Evolutionary conservation across 2,888 invertebrate species (phyloP).

Genomic region (Callosobruchus maculatus): DNA sequence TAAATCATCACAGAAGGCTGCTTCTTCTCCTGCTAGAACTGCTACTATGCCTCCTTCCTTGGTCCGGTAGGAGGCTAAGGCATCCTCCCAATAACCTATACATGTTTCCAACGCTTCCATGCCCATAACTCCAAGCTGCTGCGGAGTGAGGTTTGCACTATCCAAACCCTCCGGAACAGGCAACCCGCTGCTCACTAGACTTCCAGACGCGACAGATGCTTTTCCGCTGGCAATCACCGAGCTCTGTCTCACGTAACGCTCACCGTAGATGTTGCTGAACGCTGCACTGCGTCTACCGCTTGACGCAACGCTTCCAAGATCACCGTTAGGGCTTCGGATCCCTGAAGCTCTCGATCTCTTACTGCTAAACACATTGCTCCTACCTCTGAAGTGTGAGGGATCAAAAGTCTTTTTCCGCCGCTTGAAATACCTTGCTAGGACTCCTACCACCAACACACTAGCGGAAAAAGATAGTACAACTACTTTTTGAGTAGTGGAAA

Average conservation of each 20-base stretch:
- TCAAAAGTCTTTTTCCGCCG: conserved; percentile 65
- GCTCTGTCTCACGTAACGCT: conserved; percentile 45
- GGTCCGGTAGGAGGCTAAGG: conserved; percentile 73
- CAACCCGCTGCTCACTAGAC: conserved; percentile 53
- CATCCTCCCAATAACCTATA: conserved; percentile 94
- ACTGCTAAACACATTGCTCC: conserved; percentile 51
- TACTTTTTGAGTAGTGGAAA: conserved; percentile 71
- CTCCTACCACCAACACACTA: conserved; percentile 77
- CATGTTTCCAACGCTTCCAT: conserved; percentile 91
- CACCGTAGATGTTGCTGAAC: conserved; percentile 44
- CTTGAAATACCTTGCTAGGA: conserved; percentile 76
- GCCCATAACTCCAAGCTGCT: conserved; percentile 86
- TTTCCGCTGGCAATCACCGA: conserved; percentile 57
- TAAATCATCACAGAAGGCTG: conserved; percentile 78
- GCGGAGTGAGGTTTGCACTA: conserved; percentile 68
- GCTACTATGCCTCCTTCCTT: conserved; percentile 58
- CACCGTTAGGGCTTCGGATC: conserved; percentile 68
- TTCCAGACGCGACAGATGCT: conserved; percentile 65
- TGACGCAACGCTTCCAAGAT: conserved; percentile 63
- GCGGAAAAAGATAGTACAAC: conserved; percentile 70
- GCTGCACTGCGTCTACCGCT: conserved; percentile 62
- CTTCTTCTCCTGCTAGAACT: conserved; percentile 78
- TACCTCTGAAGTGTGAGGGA: conserved; percentile 52
- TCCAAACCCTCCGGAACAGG: conserved; percentile 27
- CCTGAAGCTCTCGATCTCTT: conserved; percentile 60